Conservation (phyloP, 2,797 vertebrate genomes). For the Nothura maculosa region DNA sequence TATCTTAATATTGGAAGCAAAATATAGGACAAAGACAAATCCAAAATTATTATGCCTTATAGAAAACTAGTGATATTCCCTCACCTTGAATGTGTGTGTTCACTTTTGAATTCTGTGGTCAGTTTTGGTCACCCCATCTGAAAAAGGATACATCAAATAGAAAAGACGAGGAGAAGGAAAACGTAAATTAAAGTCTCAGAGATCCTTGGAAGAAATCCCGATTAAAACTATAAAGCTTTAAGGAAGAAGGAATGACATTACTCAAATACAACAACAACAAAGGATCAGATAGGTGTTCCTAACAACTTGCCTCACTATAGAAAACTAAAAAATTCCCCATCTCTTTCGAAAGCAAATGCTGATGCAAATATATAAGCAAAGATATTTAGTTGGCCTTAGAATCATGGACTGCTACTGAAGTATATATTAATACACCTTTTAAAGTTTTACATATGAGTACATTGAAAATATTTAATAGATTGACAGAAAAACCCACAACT, state of each 20-base stretch:
- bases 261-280: not conserved
- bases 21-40: constrained; percentile 34
- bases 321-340: not conserved
- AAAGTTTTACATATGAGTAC: not conserved
- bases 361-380: not conserved
- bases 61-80: constrained; percentile 65
- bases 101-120: constrained; percentile 74
- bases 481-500: not conserved
- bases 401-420: too few species aligned
- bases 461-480: not conserved
- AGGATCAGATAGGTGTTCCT: not conserved
- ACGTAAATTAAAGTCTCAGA: constrained; percentile 48
- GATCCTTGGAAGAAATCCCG: constrained; percentile 40
- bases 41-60: constrained; percentile 40
- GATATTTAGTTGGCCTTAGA: too few species aligned
- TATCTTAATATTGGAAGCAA: not conserved
- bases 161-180: constrained; percentile 71
- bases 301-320: not conserved
- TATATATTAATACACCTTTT: too few species aligned
- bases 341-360: not conserved
- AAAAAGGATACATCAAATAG: constrained; percentile 76
- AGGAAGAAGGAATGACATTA: constrained; percentile 25
- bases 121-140: constrained; percentile 74
- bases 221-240: constrained; percentile 35
- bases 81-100: constrained; percentile 73